Base-by-base conservation (phyloP, 1,140 invertebrate genomes). In the Streblospio benedicti region DNA sequence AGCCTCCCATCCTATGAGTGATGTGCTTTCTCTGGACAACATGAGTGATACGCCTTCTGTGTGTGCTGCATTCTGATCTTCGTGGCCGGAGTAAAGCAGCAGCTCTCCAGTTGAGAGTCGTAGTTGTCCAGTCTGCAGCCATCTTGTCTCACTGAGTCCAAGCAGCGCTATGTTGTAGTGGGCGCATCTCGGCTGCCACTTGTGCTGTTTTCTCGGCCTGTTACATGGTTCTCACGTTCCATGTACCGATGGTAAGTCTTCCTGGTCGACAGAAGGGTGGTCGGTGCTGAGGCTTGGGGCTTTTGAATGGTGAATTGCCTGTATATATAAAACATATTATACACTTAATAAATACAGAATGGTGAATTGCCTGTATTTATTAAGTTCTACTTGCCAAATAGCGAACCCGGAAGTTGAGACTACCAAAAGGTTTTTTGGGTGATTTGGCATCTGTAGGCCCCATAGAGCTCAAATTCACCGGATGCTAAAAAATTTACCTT, bases 1-100 rank as follows among this genome's bases (percentile, higher is more conserved):
- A 14, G 63, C 45, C 41, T 65, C 58, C 60, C 63, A 62, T 52
- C 33, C 41, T 18, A 62, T 61, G 4, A 64, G 57, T 6, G 58
- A 35, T 59, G 45, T 51, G 35, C 32, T 51, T 50, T 50, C 6
- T 53, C 56, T 61, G n/a, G 54, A 56, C 18, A 62, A 33, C 60
- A 64, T 60, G 30, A 65, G 45, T 38, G 60, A 59, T 25, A 66
- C 59, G 51, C 61, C 57, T 53, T 61, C 41, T 31, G 53, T 61
- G 45, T 63, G 64, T 27, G 57, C 52, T 2, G 61, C 33, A n/a
- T 56, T 47, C 18, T 60, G 57, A 12, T 65, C 60, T 57, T 55
- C 44, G 23, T 62, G 64, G 20, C 62, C 60, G 4, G 62, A 64
- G 44, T 52, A 61, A 47, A 63, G 43, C 31, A 65, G 16, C 20